Percentiles rank a stretch among this genome's conserved stretches.
These are phyloP conservation scores for Anagrus nilaparvatae DNA, from an alignment of 1,140 invertebrate species.

Conservation along the genomic window DNA sequence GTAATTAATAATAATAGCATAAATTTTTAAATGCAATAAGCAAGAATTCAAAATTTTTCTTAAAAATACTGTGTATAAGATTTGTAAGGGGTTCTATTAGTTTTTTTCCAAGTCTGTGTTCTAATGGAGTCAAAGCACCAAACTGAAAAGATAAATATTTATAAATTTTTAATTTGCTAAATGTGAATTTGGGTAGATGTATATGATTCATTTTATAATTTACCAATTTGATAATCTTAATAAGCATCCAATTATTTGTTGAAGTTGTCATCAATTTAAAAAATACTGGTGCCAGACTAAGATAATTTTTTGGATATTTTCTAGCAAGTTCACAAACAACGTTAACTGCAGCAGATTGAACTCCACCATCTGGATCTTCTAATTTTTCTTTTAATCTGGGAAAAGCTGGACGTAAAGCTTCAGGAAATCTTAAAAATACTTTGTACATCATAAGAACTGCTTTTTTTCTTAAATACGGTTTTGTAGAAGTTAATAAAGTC, in stretches of 20 bases:
- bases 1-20: background rate
- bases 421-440: conserved; percentile 98
- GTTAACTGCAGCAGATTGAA: conserved; percentile 98
- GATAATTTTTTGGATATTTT: conserved; percentile 99
- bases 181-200: conserved; percentile 6
- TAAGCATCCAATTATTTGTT: conserved; percentile 99
- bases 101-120: conserved; percentile 99
- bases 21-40: too few relatives aligned
- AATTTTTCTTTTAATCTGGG: conserved; percentile 98
- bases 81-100: conserved; percentile 99
- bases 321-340: conserved; percentile 98
- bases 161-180: conserved; percentile 1
- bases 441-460: conserved; percentile 99
- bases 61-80: conserved; percentile 94
- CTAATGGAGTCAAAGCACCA: conserved; percentile 98
- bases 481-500: conserved; percentile 96
- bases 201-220: conserved; percentile 36
- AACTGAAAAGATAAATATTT: conserved; percentile 58
- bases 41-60: conserved; percentile 4
- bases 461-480: conserved; percentile 97
- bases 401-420: conserved; percentile 93
- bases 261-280: conserved; percentile 99
- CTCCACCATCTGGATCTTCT: conserved; percentile 97
- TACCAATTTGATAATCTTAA: conserved; percentile 99
- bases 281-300: conserved; percentile 95